A percentile compares a stretch with the other conserved stretches of the same genome.
Evolutionary conservation across 2,888 invertebrate species (phyloP).

Genomic region (Morpho deidamia): DNA sequence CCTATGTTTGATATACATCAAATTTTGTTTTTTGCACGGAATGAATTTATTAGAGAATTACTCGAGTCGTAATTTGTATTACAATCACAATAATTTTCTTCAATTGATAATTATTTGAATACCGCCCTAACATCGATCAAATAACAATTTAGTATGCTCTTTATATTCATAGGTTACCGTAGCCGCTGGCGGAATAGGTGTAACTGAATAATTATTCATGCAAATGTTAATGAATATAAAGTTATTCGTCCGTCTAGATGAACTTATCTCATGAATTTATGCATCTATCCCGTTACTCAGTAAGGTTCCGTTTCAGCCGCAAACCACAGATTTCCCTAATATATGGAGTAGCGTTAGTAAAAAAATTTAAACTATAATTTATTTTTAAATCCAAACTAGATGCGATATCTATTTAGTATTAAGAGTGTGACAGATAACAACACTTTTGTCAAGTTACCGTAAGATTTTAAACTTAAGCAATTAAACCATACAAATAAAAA

Average conservation of each 20-base stretch:
- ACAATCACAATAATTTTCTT: neutral
- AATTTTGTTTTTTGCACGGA: too few relatives aligned
- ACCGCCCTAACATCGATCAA: neutral
- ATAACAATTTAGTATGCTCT: conserved; percentile 2
- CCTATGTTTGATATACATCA: too few relatives aligned
- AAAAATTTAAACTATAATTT: conserved; percentile 7
- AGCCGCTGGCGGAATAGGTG: conserved; percentile 4
- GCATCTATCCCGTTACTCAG: conserved; percentile 23
- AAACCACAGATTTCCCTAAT: conserved; percentile 64
- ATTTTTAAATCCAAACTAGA: neutral
- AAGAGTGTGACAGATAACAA: too few relatives aligned
- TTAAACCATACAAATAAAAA: too few relatives aligned
- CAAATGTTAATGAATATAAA: conserved; percentile 19
- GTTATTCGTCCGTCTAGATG: conserved; percentile 15
- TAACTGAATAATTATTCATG: conserved; percentile 18
- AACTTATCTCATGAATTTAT: conserved; percentile 32
- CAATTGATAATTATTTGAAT: neutral
- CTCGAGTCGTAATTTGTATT: neutral
- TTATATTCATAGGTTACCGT: conserved; percentile 2
- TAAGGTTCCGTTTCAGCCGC: conserved; percentile 48
- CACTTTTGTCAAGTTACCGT: too few relatives aligned
- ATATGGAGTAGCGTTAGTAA: conserved; percentile 35
- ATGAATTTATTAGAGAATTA: too few relatives aligned
- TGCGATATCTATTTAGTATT: neutral
- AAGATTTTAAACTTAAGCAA: too few relatives aligned